Base-by-base conservation (phyloP, 2,888 invertebrate species). In the Neelides folsomi region DNA sequence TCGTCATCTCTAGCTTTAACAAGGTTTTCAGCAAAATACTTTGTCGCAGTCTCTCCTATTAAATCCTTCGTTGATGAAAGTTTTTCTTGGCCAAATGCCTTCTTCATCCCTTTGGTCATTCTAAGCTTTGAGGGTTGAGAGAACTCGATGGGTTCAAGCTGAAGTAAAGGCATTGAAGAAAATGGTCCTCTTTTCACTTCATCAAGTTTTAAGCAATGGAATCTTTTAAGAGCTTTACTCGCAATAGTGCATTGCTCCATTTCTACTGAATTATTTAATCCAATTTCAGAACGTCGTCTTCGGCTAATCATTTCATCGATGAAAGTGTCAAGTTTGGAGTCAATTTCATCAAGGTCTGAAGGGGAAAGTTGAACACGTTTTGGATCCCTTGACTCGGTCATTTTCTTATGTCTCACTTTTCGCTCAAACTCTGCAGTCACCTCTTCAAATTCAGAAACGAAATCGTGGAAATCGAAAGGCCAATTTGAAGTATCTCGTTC, bases 401-500 rank as follows among this genome's bases (percentile, higher is more conserved):
- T 34, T 37, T 50, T 50, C 34, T 51, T 42, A 10, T 38, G 43
- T 9, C 10, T 16, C 12, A 56, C n/a, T 53, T 56, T 58, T 7
- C 41, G 48, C 16, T 58, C 51, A n/a, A 43, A 52, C 9, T 27
- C 49, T 6, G 49, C n/a, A 12, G 57, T 50, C 13, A 56, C 47
- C 40, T 56, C 56, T 47, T 60, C 56, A 45, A 59, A 62, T 27
- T 62, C 62, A 8, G 49, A 42, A 1, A 57, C 44, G 20, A 62
- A 57, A n/a, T 59, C 53, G 19, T 62, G 57, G 52, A 56, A 62
- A 35, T 62, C 57, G 45, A 62, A 58, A 19, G 56, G 56, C 58
- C 62, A 59, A 15, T 52, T 38, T 2, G 54, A 37, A 9, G 51
- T 34, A 7, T 59, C 54, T 19, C 53, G 57, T 51, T 60, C 58